Conservation (phyloP, 2,888 invertebrate genomes). For the Cephalotes varians region DNA sequence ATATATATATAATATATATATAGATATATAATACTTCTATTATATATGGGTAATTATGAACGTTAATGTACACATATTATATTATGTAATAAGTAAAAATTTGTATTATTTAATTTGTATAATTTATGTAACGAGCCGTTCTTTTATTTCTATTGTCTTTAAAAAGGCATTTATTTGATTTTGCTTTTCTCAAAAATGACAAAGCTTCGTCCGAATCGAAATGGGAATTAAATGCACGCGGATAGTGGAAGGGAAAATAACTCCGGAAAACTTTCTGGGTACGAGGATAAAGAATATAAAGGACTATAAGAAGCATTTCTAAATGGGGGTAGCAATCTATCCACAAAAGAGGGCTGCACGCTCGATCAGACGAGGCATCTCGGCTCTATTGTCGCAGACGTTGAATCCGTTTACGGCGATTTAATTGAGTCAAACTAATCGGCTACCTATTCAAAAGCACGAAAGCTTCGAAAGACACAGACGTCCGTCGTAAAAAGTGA, state of each 20-base stretch:
- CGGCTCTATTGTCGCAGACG: constrained; percentile 59
- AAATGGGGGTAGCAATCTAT: constrained; percentile 35
- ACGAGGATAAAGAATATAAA: constrained; percentile 66
- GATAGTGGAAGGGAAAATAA: constrained; percentile 47
- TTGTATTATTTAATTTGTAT: constrained; percentile 4
- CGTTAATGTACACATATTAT: neutral
- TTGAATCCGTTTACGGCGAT: constrained; percentile 66
- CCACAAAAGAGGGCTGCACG: constrained; percentile 57
- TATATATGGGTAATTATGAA: neutral
- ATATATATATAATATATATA: too few relatives aligned
- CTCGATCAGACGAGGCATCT: constrained; percentile 59
- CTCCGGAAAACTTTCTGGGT: constrained; percentile 66
- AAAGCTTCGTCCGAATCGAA: constrained; percentile 50
- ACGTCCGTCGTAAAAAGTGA: constrained; percentile 3
- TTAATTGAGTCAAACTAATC: constrained; percentile 65
- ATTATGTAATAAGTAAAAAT: neutral
- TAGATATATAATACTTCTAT: neutral
- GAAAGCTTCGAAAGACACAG: constrained; percentile 44
- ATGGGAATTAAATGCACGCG: constrained; percentile 60
- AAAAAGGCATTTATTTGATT: constrained; percentile 39
- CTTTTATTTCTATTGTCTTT: constrained; percentile 19
- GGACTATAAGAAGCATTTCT: constrained; percentile 65
- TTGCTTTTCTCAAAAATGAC: constrained; percentile 53
- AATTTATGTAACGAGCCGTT: neutral
- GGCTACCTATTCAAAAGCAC: constrained; percentile 52